phyloP scores from a whole-genome alignment of 2,797 vertebrate species.

The Poecilia velifera region DNA sequence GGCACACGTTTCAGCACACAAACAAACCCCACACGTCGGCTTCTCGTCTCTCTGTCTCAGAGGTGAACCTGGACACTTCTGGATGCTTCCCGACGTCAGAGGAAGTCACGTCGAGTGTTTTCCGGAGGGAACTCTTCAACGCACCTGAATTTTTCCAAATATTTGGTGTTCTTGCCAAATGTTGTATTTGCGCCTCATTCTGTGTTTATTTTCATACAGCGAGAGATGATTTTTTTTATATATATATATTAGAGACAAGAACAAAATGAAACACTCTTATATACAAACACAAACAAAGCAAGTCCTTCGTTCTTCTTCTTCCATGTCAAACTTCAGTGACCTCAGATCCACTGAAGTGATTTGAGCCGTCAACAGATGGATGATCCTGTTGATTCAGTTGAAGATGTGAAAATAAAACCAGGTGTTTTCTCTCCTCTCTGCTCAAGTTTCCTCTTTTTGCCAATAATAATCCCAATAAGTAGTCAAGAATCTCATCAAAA shows the following conservation, averaged over 20 bases:
- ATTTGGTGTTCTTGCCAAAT: background rate
- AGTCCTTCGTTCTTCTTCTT: conserved; percentile 18
- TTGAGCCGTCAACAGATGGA: conserved; percentile 68
- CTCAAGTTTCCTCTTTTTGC: conserved; percentile 4
- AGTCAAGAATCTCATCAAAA: background rate
- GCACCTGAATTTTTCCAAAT: conserved; percentile 9
- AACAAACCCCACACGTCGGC: conserved; percentile 5
- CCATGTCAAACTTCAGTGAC: conserved; percentile 38
- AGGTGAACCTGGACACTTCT: conserved; percentile 52
- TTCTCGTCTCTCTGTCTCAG: conserved; percentile 6
- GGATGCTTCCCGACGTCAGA: conserved; percentile 54
- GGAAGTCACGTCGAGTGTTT: conserved; percentile 43
- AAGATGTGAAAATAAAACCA: conserved; percentile 66
- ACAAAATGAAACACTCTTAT: conserved; percentile 3
- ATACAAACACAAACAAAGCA: conserved; percentile 16
- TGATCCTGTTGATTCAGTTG: conserved; percentile 63
- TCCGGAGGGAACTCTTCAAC: conserved; percentile 35
- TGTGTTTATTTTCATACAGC: background rate
- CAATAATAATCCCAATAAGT: conserved; percentile 10
- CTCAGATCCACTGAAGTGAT: conserved; percentile 53
- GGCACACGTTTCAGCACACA: conserved; percentile 26
- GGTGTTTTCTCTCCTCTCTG: conserved; percentile 35
- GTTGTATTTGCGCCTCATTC: background rate
- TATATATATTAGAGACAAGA: background rate
- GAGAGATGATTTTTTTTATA: background rate